phyloP scores from a whole-genome alignment of 2,797 vertebrate species.

The Neomorphus geoffroyi region DNA sequence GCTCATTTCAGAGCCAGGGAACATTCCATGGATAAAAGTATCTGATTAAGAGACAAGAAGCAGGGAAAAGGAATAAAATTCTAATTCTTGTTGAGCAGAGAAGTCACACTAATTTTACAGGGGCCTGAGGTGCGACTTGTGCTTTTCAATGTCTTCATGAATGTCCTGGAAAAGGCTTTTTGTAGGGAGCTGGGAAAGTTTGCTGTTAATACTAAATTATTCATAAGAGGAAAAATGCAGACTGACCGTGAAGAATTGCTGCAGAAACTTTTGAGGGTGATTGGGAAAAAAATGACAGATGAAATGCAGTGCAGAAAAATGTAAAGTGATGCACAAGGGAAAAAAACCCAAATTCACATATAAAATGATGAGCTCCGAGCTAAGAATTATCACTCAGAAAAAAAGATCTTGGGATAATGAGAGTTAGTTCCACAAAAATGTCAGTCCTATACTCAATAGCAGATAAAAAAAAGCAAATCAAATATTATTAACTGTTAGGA shows the following conservation, averaged over 20 bases:
- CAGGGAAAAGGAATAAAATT: background rate
- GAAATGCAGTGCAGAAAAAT: conserved; percentile 2
- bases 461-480: background rate
- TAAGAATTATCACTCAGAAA: background rate
- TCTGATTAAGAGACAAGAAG: background rate
- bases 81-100: background rate
- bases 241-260: background rate
- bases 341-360: background rate
- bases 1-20: background rate
- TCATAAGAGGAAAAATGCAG: background rate
- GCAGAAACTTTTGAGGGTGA: background rate
- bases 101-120: background rate
- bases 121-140: background rate
- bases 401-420: background rate
- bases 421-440: background rate
- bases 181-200: background rate
- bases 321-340: background rate
- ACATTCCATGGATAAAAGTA: background rate
- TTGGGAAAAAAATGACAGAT: background rate
- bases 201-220: background rate
- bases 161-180: background rate
- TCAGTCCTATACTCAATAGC: background rate
- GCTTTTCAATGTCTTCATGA: background rate
- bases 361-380: background rate
- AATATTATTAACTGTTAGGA: background rate